Conservation (phyloP, 2,113 vertebrate species). For the Semicossyphus pulcher region DNA sequence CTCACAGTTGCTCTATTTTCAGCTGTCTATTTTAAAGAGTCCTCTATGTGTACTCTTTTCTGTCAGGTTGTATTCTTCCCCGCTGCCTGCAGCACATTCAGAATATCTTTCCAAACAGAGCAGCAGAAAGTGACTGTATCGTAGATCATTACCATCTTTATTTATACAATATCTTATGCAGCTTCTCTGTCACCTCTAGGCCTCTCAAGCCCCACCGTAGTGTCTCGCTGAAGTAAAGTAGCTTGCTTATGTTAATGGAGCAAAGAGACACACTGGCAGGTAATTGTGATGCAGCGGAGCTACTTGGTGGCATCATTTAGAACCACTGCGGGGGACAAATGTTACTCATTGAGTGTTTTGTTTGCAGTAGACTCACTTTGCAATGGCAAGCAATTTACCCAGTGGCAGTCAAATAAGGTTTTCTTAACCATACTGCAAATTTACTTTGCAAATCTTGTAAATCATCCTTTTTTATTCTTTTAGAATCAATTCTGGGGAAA, state of each 20-base stretch:
- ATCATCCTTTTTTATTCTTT: too few species aligned
- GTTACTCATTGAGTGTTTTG: conserved; percentile 66
- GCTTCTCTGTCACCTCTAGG: conserved; percentile 49
- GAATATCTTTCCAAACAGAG: conserved; percentile 37
- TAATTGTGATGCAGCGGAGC: conserved; percentile 77
- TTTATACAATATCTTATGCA: conserved; percentile 46
- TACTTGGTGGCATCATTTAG: conserved; percentile 65
- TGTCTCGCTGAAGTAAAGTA: conserved; percentile 50
- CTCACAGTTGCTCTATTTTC: not conserved
- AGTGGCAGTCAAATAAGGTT: conserved; percentile 63
- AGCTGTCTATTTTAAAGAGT: conserved; percentile 6
- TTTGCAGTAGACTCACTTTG: conserved; percentile 64
- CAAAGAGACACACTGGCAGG: conserved; percentile 54
- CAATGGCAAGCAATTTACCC: conserved; percentile 59
- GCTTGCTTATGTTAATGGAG: conserved; percentile 67
- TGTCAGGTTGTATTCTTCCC: not conserved
- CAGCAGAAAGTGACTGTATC: conserved; percentile 22
- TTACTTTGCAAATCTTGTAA: conserved; percentile 8
- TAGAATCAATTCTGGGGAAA: too few species aligned
- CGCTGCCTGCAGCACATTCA: conserved; percentile 11
- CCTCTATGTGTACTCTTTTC: conserved; percentile 1
- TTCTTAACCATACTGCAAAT: conserved; percentile 61
- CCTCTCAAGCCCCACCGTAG: conserved; percentile 46
- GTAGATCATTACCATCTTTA: conserved; percentile 48
- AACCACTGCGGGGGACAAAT: conserved; percentile 71